Conservation (phyloP, 2,888 invertebrate species). For the Hydrotaea diabolus region DNA sequence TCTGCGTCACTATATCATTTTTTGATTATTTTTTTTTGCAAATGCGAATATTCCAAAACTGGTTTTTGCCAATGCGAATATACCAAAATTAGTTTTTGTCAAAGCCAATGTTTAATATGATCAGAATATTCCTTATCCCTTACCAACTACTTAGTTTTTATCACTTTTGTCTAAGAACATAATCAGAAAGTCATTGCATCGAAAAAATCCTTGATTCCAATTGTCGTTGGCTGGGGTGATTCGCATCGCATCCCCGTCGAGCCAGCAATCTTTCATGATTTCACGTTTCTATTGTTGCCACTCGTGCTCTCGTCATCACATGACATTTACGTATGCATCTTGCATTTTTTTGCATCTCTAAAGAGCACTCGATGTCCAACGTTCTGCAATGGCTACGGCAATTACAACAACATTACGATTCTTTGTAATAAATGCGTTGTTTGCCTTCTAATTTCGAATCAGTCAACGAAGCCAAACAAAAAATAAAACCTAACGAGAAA, state of each 20-base stretch:
- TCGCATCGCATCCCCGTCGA: not conserved
- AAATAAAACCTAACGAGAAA: slow-evolving; percentile 4
- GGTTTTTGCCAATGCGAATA: too few species aligned
- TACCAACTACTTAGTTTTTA: too few species aligned
- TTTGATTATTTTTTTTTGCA: too few species aligned
- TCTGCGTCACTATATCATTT: too few species aligned
- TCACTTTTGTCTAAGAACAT: too few species aligned
- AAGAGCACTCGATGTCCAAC: slow-evolving; percentile 25
- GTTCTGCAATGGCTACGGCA: not conserved
- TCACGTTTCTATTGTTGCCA: not conserved
- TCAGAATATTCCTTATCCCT: too few species aligned
- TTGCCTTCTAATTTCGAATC: slow-evolving; percentile 59
- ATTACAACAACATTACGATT: slow-evolving; percentile 38
- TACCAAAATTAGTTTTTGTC: too few species aligned
- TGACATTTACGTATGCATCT: slow-evolving; percentile 52
- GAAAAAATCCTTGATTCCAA: slow-evolving; percentile 11
- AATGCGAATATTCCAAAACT: too few species aligned
- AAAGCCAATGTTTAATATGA: too few species aligned
- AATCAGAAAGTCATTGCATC: not conserved
- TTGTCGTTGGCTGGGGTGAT: not conserved
- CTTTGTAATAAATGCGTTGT: slow-evolving; percentile 60
- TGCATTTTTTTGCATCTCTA: not conserved
- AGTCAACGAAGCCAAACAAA: slow-evolving; percentile 8
- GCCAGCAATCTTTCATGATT: slow-evolving; percentile 2
- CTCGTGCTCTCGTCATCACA: slow-evolving; percentile 39